Evolutionary conservation across 2,888 invertebrate species (phyloP).

Genomic region (Encarsia formosa): DNA sequence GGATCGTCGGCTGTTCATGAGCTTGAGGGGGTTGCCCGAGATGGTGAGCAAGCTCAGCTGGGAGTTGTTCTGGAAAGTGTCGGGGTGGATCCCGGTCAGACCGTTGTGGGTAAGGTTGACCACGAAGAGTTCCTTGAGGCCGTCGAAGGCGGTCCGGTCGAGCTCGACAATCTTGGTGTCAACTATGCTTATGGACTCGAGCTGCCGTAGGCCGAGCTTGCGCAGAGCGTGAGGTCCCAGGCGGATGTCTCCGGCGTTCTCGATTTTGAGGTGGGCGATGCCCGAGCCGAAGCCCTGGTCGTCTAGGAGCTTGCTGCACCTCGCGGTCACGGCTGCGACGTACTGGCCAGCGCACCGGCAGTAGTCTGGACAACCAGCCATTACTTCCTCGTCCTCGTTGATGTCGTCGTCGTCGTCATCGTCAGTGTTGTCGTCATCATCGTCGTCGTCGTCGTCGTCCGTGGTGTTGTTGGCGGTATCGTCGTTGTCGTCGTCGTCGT

Average conservation of each 20-base stretch:
- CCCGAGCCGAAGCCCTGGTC: conserved; percentile 65
- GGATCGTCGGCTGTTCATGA: conserved; percentile 44
- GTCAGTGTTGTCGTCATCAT: conserved; percentile 32
- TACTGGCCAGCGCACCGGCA: conserved; percentile 43
- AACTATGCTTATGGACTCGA: conserved; percentile 66
- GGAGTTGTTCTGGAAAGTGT: conserved; percentile 66
- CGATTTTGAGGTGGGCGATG: conserved; percentile 65
- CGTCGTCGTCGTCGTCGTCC: conserved; percentile 34
- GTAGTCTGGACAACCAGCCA: conserved; percentile 43
- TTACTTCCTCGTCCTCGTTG: conserved; percentile 39
- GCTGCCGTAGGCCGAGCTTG: conserved; percentile 55
- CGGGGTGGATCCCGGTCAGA: conserved; percentile 63
- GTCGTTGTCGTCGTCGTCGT: conserved; percentile 18
- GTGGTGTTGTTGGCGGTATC: conserved; percentile 30
- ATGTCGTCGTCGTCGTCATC: conserved; percentile 36
- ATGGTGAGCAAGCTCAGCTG: conserved; percentile 65
- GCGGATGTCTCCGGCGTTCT: conserved; percentile 56
- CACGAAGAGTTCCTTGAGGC: conserved; percentile 63
- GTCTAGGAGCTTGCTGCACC: conserved; percentile 64
- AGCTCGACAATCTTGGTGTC: conserved; percentile 66
- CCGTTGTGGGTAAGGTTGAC: conserved; percentile 68
- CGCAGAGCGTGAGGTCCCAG: conserved; percentile 54
- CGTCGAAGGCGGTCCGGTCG: conserved; percentile 67
- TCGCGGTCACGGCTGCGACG: conserved; percentile 42
- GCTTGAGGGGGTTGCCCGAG: conserved; percentile 61